Evolutionary conservation across 1,140 invertebrate species (phyloP), one percentile per base, ranked within the genome.

Genomic region (Papilio polyxenes): DNA sequence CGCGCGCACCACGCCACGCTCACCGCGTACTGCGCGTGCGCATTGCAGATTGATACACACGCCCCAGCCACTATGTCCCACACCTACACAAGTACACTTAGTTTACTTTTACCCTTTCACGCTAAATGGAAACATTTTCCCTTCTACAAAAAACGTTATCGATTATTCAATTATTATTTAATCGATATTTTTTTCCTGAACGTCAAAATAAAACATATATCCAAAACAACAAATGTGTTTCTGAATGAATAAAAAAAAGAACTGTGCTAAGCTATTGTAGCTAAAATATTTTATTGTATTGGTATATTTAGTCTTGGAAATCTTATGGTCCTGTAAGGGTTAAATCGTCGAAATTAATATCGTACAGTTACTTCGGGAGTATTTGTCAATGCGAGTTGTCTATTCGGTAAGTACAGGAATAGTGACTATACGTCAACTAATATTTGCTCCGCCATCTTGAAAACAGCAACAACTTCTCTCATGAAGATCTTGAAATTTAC

Each of bases 21-120:
- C 40, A 92, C 59, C 17, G 87, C 23, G 10, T 31, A 15, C 37
- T 62, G 20, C 20, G n/a, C 48, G 86, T 89, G 90, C 0, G 85
- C 87, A 20, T 78, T 83, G 85, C 89, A 89, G 76, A 91, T 85
- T 0, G 85, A 78, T 23, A 83, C 81, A 53, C 89, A 91, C 15
- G 13, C 44, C 17, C 88, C 92, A 3, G 51, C 7, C 0, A 40
- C n/a, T 40, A 97, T 95, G 89, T 97, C 96, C 97, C 97, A 98
- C 20, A 98, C 95, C 97, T 97, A 82, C 48, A 56, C 53, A 17
- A 17, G 2, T 17, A 15, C 40, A 44, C 40, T 44, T 44, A 44
- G 4, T 44, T 44, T 44, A 44, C 0, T 44, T 3, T 44, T 44
- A 44, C 40, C 23, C 23, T 31, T 31, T 31, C 2, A 31, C 23